Evolutionary conservation across 2,797 vertebrate species (phyloP).

Genomic region (Trematomus bernacchii): DNA sequence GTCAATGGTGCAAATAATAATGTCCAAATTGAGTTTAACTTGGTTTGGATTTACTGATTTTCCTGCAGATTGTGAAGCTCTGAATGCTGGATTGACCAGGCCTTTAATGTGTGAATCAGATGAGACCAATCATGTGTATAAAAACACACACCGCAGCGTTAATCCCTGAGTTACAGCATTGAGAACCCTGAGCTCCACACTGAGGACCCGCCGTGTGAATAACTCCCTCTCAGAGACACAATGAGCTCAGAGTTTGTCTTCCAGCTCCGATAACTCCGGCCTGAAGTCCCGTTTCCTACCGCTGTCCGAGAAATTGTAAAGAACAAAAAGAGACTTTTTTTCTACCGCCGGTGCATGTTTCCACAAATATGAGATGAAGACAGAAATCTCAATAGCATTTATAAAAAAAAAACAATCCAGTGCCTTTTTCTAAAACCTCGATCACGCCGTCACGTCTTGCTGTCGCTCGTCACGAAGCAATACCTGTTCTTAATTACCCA

Average conservation of each 20-base stretch:
- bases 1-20: no score
- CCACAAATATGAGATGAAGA: constrained; percentile 67
- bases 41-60: not conserved
- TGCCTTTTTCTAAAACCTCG: constrained; percentile 87
- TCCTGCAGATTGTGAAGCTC: not conserved
- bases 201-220: not conserved
- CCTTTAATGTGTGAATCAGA: not conserved
- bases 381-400: constrained; percentile 60
- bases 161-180: not conserved
- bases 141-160: not conserved
- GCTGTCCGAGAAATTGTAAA: constrained; percentile 59
- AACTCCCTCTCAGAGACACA: no score
- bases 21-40: not conserved
- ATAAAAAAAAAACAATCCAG: constrained; percentile 86
- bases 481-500: not conserved
- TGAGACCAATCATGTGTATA: no score
- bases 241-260: not conserved
- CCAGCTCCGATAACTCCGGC: not conserved
- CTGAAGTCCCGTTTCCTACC: constrained; percentile 34
- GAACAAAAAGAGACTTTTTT: constrained; percentile 41
- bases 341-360: constrained; percentile 89
- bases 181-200: not conserved
- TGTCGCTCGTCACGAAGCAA: constrained; percentile 17
- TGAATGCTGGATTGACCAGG: not conserved
- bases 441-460: constrained; percentile 71